Percentiles rank a stretch among this genome's conserved stretches.
phyloP scores from a whole-genome alignment of 2,797 vertebrate species.

The Parambassis ranga region DNA sequence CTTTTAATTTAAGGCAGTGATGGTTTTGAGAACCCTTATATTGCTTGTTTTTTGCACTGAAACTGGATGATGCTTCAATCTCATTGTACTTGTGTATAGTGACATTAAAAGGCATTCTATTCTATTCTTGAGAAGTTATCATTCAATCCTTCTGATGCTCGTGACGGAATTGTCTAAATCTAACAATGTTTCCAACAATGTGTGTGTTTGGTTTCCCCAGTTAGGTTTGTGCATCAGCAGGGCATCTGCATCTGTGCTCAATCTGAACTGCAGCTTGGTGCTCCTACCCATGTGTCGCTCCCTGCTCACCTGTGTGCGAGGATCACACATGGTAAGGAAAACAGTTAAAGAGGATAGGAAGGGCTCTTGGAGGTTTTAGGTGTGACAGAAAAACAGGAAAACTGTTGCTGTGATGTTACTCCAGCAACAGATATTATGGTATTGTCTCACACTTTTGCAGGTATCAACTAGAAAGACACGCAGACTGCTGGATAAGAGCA shows the following conservation, averaged over 20 bases:
- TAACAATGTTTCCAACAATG: too few species aligned
- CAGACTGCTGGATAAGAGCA: constrained; percentile 92
- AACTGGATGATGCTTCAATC: too few species aligned
- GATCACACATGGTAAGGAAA: constrained; percentile 84
- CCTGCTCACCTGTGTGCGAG: constrained; percentile 87
- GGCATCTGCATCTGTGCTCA: constrained; percentile 93
- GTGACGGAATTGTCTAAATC: too few species aligned
- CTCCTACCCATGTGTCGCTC: constrained; percentile 92
- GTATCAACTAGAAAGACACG: constrained; percentile 89
- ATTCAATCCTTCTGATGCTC: too few species aligned
- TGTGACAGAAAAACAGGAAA: not conserved
- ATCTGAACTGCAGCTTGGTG: constrained; percentile 95
- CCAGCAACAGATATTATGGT: not conserved
- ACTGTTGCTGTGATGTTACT: too few species aligned
- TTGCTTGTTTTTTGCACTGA: too few species aligned
- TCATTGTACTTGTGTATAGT: too few species aligned
- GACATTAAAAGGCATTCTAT: too few species aligned
- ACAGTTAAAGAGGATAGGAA: not conserved
- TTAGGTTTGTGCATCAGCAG: constrained; percentile 95
- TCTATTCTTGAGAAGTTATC: too few species aligned
- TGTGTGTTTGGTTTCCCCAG: constrained; percentile 80
- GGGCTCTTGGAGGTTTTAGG: not conserved
- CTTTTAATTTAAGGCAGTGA: too few species aligned
- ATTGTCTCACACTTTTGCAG: constrained; percentile 67
- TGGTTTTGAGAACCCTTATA: too few species aligned